phyloP scores from a whole-genome alignment of 2,888 invertebrate genomes.

The Drosophila testacea region DNA sequence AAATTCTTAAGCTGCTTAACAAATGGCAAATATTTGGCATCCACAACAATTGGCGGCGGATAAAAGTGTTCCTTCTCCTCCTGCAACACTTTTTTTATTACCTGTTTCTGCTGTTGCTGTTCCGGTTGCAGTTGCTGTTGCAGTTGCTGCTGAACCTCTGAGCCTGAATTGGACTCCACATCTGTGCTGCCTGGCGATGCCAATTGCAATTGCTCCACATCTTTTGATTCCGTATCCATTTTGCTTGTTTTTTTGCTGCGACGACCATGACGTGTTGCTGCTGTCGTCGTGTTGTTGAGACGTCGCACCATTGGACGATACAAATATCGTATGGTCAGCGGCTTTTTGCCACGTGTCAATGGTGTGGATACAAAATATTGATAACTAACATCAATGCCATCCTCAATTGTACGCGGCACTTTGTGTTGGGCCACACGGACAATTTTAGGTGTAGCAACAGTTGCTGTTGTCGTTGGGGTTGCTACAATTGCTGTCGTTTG shows the following conservation, averaged over 20 bases:
- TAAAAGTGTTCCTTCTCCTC: background rate
- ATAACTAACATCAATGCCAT: constrained; percentile 70
- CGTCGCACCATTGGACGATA: constrained; percentile 68
- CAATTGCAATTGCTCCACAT: background rate
- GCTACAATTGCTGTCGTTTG: constrained; percentile 3
- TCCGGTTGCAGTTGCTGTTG: background rate
- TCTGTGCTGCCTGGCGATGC: background rate
- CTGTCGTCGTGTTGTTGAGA: constrained; percentile 30
- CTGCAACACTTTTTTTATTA: background rate
- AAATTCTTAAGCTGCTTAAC: constrained; percentile 42
- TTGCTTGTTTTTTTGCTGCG: constrained; percentile 25
- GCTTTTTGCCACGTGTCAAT: constrained; percentile 53
- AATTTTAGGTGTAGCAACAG: constrained; percentile 46
- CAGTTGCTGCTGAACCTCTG: background rate
- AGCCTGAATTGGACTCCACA: background rate
- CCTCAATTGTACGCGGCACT: constrained; percentile 63
- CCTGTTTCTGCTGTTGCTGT: background rate
- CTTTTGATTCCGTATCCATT: constrained; percentile 5
- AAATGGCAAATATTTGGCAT: constrained; percentile 52
- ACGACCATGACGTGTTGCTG: constrained; percentile 19
- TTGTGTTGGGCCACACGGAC: constrained; percentile 59
- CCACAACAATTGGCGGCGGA: constrained; percentile 55
- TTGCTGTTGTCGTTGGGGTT: background rate
- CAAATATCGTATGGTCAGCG: constrained; percentile 60
- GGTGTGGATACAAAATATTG: constrained; percentile 63